A percentile compares a stretch with the other conserved stretches of the same genome.
phyloP scores from a whole-genome alignment of 1,140 invertebrate genomes.

The Atta colombica region DNA sequence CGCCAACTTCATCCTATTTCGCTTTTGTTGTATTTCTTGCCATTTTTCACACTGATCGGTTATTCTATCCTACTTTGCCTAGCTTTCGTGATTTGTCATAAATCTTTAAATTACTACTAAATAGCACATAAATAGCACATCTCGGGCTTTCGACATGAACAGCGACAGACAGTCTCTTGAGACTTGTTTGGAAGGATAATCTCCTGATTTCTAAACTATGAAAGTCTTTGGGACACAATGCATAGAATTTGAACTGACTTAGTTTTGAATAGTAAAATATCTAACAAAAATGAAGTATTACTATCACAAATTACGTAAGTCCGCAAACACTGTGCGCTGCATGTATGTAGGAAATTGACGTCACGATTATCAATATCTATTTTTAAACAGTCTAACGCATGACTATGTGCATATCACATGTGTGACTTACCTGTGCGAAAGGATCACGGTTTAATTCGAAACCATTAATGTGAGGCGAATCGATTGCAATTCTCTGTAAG shows the following conservation, averaged over 20 bases:
- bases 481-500: constrained; percentile 77
- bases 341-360: constrained; percentile 39
- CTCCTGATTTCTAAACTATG: background rate
- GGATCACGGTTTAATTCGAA: constrained; percentile 76
- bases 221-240: background rate
- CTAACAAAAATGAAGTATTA: constrained; percentile 17
- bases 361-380: constrained; percentile 60
- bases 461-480: constrained; percentile 79
- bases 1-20: constrained; percentile 78
- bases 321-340: background rate
- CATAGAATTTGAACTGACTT: background rate
- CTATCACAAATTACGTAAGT: constrained; percentile 32
- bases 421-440: constrained; percentile 33
- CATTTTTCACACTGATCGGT: constrained; percentile 23
- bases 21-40: constrained; percentile 68
- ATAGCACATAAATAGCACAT: constrained; percentile 79
- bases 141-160: constrained; percentile 49
- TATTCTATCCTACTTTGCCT: constrained; percentile 39
- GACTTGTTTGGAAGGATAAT: constrained; percentile 75
- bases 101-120: constrained; percentile 82
- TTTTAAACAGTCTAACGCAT: constrained; percentile 59
- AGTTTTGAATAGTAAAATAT: background rate
- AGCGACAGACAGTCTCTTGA: constrained; percentile 67
- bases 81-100: constrained; percentile 64
- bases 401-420: constrained; percentile 11